Percentiles rank a stretch among this genome's conserved stretches.
phyloP scores from a whole-genome alignment of 1,140 invertebrate genomes.

The Hypsibius dujardini region DNA sequence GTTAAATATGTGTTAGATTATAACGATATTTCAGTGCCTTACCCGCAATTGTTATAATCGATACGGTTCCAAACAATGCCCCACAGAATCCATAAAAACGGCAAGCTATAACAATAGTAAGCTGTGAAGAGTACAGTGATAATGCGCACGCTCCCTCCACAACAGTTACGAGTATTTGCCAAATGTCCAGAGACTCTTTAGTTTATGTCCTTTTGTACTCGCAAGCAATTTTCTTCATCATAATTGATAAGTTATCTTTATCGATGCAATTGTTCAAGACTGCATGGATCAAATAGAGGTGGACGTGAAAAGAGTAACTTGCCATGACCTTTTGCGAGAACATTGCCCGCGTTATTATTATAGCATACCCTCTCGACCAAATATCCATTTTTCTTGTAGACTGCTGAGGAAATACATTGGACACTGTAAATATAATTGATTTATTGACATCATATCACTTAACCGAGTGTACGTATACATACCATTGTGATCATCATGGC shows the following conservation, averaged over 20 bases:
- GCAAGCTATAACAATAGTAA: conserved; percentile 49
- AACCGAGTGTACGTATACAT: too few relatives aligned
- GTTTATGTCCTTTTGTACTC: background rate
- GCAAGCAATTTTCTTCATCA: background rate
- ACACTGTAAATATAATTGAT: conserved; percentile 32
- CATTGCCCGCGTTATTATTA: too few relatives aligned
- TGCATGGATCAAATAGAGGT: background rate
- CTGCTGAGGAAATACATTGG: conserved; percentile 62
- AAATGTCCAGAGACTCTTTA: background rate
- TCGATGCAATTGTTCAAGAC: too few relatives aligned
- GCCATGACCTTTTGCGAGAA: too few relatives aligned
- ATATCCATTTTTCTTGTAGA: conserved; percentile 65
- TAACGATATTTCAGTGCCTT: background rate
- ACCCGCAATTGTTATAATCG: conserved; percentile 59
- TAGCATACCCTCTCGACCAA: conserved; percentile 32
- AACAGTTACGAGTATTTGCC: conserved; percentile 17
- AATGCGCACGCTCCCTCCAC: conserved; percentile 11
- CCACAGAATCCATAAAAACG: conserved; percentile 59
- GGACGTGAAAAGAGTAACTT: background rate
- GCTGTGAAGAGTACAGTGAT: background rate
- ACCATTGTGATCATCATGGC: conserved; percentile 55
- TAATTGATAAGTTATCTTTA: too few relatives aligned
- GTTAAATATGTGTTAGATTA: too few relatives aligned
- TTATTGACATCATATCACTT: too few relatives aligned
- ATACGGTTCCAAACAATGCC: conserved; percentile 56